phyloP scores from a whole-genome alignment of 2,797 vertebrate genomes.

The Furcifer pardalis region DNA sequence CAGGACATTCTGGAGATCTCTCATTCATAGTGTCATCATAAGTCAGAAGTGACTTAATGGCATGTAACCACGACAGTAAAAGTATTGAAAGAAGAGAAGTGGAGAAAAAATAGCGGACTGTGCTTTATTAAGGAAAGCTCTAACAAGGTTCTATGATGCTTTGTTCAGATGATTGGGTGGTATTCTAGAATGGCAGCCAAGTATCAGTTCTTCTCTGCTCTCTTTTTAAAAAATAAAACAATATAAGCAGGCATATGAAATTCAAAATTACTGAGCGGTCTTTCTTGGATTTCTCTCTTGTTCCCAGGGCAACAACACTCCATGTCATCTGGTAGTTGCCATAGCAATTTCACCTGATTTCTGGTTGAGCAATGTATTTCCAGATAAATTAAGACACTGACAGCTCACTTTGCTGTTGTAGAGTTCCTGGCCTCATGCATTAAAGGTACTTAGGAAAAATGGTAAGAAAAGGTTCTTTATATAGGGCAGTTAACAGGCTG shows the following conservation, averaged over 20 bases:
- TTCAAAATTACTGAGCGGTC: conserved; percentile 60
- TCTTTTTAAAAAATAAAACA: background rate
- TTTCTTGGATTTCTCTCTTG: conserved; percentile 50
- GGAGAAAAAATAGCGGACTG: background rate
- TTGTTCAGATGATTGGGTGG: background rate
- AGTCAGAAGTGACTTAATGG: too few relatives aligned
- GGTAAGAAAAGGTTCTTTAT: conserved; percentile 60
- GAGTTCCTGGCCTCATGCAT: conserved; percentile 41
- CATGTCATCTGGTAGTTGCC: conserved; percentile 77
- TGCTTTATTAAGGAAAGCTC: background rate
- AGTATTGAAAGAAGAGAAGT: accelerated
- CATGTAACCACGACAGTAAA: too few relatives aligned
- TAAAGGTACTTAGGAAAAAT: conserved; percentile 51
- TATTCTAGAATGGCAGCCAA: background rate
- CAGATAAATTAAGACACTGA: conserved; percentile 55
- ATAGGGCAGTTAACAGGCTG: conserved; percentile 49
- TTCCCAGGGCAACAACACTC: conserved; percentile 77
- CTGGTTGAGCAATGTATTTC: conserved; percentile 53
- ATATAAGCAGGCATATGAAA: conserved; percentile 50
- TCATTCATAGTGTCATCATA: too few relatives aligned
- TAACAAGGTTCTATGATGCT: background rate
- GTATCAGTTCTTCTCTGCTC: conserved; percentile 1
- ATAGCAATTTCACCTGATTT: conserved; percentile 78
- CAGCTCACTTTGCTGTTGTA: conserved; percentile 17
- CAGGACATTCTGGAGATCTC: too few relatives aligned